Evolutionary conservation across 2,113 vertebrate species (phyloP).

Genomic region (Chiloscyllium plagiosum): DNA sequence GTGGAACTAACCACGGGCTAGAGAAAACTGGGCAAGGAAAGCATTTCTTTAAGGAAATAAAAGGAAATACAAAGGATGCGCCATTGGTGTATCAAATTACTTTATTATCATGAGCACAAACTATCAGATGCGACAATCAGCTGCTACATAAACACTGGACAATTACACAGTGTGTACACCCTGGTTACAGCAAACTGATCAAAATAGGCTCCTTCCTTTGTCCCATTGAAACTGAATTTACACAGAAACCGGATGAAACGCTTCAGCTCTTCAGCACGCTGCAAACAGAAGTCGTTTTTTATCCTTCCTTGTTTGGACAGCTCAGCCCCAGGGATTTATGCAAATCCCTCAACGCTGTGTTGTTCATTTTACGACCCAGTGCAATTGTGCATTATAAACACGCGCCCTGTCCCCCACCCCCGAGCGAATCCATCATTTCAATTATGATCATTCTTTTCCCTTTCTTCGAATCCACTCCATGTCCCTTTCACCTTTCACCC

Average conservation of each 20-base stretch:
- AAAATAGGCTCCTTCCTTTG: neutral
- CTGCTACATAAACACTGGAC: neutral
- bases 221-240: neutral
- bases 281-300: neutral
- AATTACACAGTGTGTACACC: neutral
- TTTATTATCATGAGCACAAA: neutral
- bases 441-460: neutral
- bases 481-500: neutral
- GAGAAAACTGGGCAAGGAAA: neutral
- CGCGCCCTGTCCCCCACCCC: neutral
- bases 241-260: neutral
- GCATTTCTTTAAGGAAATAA: neutral
- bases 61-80: neutral
- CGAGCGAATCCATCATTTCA: neutral
- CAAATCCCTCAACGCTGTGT: neutral
- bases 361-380: neutral
- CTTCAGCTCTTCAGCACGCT: neutral
- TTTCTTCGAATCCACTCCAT: neutral
- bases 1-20: neutral
- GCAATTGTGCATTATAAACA: neutral
- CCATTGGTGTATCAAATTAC: neutral
- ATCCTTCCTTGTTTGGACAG: neutral
- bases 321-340: neutral
- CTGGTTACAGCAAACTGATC: neutral
- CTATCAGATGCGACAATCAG: neutral